Base-by-base conservation (phyloP, 2,888 invertebrate genomes). In the Anoplius nigerrimus region DNA sequence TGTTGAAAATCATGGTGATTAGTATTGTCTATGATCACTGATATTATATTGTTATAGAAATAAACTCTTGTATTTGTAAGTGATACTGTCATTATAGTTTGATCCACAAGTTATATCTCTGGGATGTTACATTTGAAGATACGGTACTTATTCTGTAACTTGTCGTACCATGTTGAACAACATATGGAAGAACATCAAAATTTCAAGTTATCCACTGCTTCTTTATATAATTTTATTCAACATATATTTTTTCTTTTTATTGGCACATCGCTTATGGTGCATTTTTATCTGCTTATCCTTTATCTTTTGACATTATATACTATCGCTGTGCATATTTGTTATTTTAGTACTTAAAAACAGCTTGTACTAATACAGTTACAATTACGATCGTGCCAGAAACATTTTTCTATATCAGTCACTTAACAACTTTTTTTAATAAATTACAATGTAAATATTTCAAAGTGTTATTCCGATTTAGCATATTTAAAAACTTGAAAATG, bases 1-100 rank as follows among this genome's bases (percentile, higher is more conserved):
- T 87, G 83, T 84, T 86, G 82, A 81, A 79, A 78, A 82, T 81
- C 72, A 72, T 77, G 73, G 73, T 79, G 80, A 81, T 76, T 81
- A 78, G 75, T 80, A 78, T 78, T 80, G 72, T 76, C 78, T 80
- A 83, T 78, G 77, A 75, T 84, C 76, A 78, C 77, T 80, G 74
- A 71, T 78, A 78, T 78, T 74, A 75, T 76, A 81, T 83, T 84
- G 82, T 86, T 85, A 84, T 79, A 79, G 71, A 81, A 82, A 84
- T 83, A 81, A 83, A 82, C 62, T 76, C 78, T 80, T 78, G 78
- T 80, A 83, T 78, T 79, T 74, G 72, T 76, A 74, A 79, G 74
- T 75, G 71, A 78, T 80, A 81, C 74, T 75, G 73, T 80, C 70
- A 79, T 73, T 75, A 66, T 72, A 79, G 73, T 75, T 73, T 78